Evolutionary conservation across 2,797 vertebrate genomes (phyloP).

Genomic region (Pristis pectinata): DNA sequence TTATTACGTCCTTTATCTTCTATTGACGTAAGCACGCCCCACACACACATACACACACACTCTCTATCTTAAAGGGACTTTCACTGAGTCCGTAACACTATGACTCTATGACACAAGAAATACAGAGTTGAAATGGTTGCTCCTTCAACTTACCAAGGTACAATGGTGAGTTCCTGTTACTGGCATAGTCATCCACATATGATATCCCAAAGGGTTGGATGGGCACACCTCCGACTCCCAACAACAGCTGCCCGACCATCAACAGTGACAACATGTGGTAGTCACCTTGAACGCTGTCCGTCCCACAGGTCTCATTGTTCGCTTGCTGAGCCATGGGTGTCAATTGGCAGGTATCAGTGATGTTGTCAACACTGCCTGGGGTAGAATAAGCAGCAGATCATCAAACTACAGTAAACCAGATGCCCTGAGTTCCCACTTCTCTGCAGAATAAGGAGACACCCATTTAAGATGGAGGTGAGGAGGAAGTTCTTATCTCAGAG

Average conservation of each 20-base stretch:
- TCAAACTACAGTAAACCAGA: too few species aligned
- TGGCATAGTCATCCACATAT: slow-evolving; percentile 86
- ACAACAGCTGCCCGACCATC: slow-evolving; percentile 73
- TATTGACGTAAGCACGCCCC: too few species aligned
- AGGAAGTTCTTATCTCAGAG: too few species aligned
- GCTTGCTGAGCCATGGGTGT: fast-evolving
- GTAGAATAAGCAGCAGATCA: too few species aligned
- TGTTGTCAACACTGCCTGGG: slow-evolving; percentile 44
- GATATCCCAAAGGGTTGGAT: slow-evolving; percentile 95
- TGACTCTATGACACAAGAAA: too few species aligned
- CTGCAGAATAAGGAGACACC: too few species aligned
- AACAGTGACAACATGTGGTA: slow-evolving; percentile 64
- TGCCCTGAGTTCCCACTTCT: too few species aligned
- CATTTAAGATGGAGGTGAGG: too few species aligned
- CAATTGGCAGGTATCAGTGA: slow-evolving; percentile 51
- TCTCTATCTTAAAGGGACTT: too few species aligned
- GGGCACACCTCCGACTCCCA: slow-evolving; percentile 77
- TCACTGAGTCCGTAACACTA: too few species aligned
- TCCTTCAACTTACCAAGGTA: slow-evolving; percentile 70
- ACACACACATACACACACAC: too few species aligned
- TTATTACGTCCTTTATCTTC: too few species aligned
- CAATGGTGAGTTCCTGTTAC: slow-evolving; percentile 77
- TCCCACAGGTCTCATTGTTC: slow-evolving; percentile 53
- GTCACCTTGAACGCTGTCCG: slow-evolving; percentile 43
- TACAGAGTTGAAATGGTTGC: fast-evolving